These are phyloP conservation scores for Melanostigma gelatinosum DNA, from an alignment of 2,113 vertebrate species.

Conservation along the genomic window DNA sequence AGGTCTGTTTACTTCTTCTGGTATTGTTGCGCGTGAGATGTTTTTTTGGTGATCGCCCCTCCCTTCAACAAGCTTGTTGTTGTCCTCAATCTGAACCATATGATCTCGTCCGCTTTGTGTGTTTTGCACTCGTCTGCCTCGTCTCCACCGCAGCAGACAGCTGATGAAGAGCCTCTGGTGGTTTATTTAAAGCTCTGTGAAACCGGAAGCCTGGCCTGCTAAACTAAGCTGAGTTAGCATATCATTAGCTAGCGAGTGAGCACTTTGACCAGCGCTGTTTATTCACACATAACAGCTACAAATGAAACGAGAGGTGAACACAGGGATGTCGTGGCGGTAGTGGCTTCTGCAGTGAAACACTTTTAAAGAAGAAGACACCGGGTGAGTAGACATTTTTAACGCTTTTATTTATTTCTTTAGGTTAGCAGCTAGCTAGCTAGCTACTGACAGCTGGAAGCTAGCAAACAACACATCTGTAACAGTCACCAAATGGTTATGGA, in stretches of 20 bases:
- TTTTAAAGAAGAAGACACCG: background rate
- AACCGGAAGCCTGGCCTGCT: conserved; percentile 55
- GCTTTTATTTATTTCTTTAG: background rate
- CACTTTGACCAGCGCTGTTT: background rate
- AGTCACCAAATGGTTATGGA: background rate
- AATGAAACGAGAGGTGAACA: conserved; percentile 11
- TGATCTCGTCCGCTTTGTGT: background rate
- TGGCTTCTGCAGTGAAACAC: background rate
- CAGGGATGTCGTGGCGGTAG: background rate
- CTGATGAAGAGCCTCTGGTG: conserved; percentile 41
- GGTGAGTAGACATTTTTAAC: conserved; percentile 45
- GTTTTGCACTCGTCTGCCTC: conserved; percentile 2
- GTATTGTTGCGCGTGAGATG: conserved; percentile 1
- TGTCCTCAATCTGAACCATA: background rate
- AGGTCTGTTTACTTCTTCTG: background rate
- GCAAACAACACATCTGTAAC: conserved; percentile 32
- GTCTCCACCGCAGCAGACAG: conserved; percentile 16
- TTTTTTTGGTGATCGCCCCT: conserved; percentile 15
- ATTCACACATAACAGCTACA: background rate
- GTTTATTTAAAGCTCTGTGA: conserved; percentile 48
- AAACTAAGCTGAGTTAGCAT: conserved; percentile 4
- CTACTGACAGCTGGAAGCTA: conserved; percentile 43
- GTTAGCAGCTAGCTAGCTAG: conserved; percentile 19
- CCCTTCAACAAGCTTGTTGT: conserved; percentile 30
- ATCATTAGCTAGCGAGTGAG: conserved; percentile 1